A percentile compares a stretch with the other conserved stretches of the same genome.
phyloP scores from a whole-genome alignment of 2,888 invertebrate genomes.

The Noctua comes region DNA sequence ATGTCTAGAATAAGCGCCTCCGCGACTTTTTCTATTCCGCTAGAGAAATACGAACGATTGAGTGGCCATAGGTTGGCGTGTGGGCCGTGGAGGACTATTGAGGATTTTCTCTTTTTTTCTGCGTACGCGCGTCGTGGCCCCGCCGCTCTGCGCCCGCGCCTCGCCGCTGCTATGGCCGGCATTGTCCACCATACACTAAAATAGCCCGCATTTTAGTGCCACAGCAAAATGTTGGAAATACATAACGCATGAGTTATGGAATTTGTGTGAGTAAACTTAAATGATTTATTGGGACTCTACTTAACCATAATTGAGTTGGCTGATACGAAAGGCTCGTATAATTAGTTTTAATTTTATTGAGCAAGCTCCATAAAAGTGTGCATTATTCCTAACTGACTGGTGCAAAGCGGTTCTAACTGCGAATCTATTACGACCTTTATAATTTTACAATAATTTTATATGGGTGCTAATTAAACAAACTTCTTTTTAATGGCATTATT shows the following conservation, averaged over 20 bases:
- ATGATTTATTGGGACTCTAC: constrained; percentile 78
- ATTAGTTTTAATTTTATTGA: constrained; percentile 61
- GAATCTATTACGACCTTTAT: constrained; percentile 35
- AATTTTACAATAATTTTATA: constrained; percentile 18
- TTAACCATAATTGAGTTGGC: constrained; percentile 63
- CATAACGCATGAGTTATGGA: constrained; percentile 80
- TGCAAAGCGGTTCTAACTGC: constrained; percentile 21
- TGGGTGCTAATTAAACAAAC: too few relatives aligned
- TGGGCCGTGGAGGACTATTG: constrained; percentile 88
- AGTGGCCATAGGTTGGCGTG: constrained; percentile 88
- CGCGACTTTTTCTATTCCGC: constrained; percentile 70
- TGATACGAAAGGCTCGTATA: constrained; percentile 47
- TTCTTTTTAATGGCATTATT: too few relatives aligned
- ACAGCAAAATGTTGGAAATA: constrained; percentile 78
- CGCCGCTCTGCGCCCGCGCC: constrained; percentile 57
- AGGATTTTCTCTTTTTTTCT: constrained; percentile 83
- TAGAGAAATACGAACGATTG: constrained; percentile 85
- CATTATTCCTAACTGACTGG: constrained; percentile 48
- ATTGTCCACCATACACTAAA: constrained; percentile 85
- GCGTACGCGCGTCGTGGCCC: constrained; percentile 75
- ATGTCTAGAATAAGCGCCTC: constrained; percentile 66
- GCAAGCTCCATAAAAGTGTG: constrained; percentile 47
- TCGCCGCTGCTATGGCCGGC: constrained; percentile 62
- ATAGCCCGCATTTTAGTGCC: constrained; percentile 83
- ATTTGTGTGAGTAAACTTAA: constrained; percentile 71